A percentile compares a stretch with the other conserved stretches of the same genome.
phyloP scores from a whole-genome alignment of 2,113 vertebrate species.

The Phalacrocorax brasilianus region DNA sequence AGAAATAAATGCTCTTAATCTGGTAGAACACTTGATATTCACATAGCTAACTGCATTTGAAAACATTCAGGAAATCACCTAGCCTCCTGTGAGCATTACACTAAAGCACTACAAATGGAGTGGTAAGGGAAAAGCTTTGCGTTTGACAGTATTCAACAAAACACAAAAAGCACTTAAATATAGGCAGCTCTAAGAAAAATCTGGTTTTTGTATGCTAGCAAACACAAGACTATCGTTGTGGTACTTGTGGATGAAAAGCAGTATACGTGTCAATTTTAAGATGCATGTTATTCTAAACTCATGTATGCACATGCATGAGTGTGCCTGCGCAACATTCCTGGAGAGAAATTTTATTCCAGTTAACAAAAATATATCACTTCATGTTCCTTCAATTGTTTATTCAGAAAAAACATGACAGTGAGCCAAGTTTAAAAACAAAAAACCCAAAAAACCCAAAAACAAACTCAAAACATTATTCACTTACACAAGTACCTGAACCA shows the following conservation, averaged over 20 bases:
- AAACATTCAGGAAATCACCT: not conserved
- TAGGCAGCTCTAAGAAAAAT: not conserved
- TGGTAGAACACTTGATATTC: not conserved
- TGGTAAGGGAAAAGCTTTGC: not conserved
- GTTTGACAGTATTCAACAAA: not conserved
- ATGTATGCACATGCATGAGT: not conserved
- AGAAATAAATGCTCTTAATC: not conserved
- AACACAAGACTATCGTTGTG: not conserved
- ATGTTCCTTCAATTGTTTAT: not conserved
- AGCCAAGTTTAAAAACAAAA: not conserved
- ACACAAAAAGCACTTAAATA: not conserved
- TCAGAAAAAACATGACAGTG: not conserved
- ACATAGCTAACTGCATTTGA: not conserved
- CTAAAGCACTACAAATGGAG: not conserved
- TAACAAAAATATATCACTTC: not conserved
- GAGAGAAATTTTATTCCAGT: not conserved
- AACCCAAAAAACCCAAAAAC: too few species aligned
- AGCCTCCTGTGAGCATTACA: not conserved
- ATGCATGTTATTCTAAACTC: not conserved
- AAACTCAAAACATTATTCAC: not conserved
- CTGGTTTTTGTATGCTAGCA: not conserved
- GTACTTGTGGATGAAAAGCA: not conserved
- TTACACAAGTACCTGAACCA: not conserved
- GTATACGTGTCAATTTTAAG: not conserved
- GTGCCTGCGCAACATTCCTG: not conserved